Evolutionary conservation across 2,888 invertebrate genomes (phyloP).

Genomic region (Patella caerulea): DNA sequence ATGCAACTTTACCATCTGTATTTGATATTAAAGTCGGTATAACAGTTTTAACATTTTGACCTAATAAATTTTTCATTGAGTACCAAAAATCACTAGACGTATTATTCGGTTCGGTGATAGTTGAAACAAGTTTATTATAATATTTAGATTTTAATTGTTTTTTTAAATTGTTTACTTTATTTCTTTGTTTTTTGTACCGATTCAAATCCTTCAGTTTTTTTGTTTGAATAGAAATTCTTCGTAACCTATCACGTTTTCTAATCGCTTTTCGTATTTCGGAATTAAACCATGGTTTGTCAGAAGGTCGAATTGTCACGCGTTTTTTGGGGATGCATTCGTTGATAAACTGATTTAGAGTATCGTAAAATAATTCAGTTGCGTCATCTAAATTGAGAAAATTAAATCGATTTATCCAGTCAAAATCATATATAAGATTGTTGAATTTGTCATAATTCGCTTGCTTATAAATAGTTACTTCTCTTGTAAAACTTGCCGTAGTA

Average conservation of each 20-base stretch:
- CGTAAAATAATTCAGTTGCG: background rate
- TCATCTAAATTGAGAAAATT: background rate
- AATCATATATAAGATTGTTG: background rate
- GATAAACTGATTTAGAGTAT: background rate
- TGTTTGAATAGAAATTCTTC: background rate
- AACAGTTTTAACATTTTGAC: background rate
- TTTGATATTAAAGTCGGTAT: background rate
- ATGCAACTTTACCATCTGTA: background rate
- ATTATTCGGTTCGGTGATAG: background rate
- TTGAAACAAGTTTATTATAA: background rate
- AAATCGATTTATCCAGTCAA: background rate
- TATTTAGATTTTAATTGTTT: too few species aligned
- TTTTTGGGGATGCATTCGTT: background rate
- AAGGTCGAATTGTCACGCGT: background rate
- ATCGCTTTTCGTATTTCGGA: background rate
- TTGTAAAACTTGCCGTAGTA: background rate
- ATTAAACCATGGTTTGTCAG: background rate
- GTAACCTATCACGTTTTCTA: background rate
- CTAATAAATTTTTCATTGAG: background rate
- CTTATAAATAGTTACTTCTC: background rate
- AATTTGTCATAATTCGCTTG: background rate
- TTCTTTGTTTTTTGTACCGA: background rate
- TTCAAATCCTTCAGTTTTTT: background rate
- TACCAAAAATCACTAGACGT: background rate
- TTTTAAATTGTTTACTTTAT: background rate